Evolutionary conservation across 2,888 invertebrate species (phyloP).

Genomic region (Melipona beecheii): DNA sequence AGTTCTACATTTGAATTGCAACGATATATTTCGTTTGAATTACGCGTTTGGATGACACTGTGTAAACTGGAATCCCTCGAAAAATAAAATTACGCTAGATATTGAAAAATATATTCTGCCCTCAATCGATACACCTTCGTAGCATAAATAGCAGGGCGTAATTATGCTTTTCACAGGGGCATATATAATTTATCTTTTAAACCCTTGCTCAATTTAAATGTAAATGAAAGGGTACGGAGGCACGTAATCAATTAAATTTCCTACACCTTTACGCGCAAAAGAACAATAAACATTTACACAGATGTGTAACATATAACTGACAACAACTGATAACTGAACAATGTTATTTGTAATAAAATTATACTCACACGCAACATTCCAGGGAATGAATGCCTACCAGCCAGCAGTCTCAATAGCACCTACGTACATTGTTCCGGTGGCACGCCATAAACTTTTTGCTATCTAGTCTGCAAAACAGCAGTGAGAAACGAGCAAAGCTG

Average conservation of each 20-base stretch:
- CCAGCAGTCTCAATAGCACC: slow-evolving; percentile 31
- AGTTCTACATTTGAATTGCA: too few relatives aligned
- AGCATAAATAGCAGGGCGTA: neutral
- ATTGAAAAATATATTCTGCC: neutral
- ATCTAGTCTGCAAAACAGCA: slow-evolving; percentile 55
- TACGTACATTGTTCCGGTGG: slow-evolving; percentile 44
- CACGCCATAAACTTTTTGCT: slow-evolving; percentile 65
- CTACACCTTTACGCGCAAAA: neutral
- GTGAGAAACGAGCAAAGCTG: slow-evolving; percentile 62
- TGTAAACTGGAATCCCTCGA: neutral
- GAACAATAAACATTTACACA: neutral
- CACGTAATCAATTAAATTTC: neutral
- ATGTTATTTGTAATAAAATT: neutral
- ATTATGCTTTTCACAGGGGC: slow-evolving; percentile 2
- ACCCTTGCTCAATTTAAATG: slow-evolving; percentile 1
- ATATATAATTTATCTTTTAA: slow-evolving; percentile 3
- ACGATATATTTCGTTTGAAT: too few relatives aligned
- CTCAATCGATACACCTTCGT: neutral
- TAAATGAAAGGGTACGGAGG: neutral
- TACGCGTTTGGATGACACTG: neutral
- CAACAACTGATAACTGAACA: too few relatives aligned
- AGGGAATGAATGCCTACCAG: slow-evolving; percentile 16
- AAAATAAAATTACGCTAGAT: too few relatives aligned
- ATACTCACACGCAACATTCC: slow-evolving; percentile 15
- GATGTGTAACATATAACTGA: neutral